Conservation (phyloP, 2,113 vertebrate genomes). For the Leucoraja erinaceus region DNA sequence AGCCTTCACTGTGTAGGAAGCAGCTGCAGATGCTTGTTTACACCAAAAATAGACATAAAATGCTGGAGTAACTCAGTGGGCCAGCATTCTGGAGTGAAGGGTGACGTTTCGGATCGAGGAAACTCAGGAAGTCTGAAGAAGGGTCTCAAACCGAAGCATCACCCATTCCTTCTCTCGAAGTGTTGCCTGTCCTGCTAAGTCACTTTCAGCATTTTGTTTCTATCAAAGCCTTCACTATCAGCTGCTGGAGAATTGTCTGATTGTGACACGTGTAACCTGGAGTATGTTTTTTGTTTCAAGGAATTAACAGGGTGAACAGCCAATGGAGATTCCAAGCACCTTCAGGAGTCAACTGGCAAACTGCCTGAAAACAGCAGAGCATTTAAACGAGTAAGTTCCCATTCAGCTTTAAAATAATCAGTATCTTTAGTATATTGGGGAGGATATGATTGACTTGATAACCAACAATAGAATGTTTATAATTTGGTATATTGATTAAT, state of each 20-base stretch:
- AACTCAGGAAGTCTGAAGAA: no score
- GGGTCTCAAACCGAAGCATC: no score
- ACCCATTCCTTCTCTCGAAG: no score
- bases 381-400: conserved; percentile 3
- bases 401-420: neutral
- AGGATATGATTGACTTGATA: no score
- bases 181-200: no score
- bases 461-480: neutral
- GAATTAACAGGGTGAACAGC: neutral
- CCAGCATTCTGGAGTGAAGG: no score
- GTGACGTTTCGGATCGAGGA: no score
- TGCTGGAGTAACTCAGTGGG: no score
- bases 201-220: no score
- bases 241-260: neutral
- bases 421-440: neutral
- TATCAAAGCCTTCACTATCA: neutral
- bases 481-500: neutral
- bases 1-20: neutral
- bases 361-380: neutral
- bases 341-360: neutral
- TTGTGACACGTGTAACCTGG: neutral
- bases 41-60: no score
- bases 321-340: neutral
- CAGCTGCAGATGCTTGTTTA: no score
- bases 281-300: neutral